Percentiles rank a stretch among this genome's conserved stretches.
Evolutionary conservation across 2,797 vertebrate species (phyloP).

Genomic region (Australoheros facetus): DNA sequence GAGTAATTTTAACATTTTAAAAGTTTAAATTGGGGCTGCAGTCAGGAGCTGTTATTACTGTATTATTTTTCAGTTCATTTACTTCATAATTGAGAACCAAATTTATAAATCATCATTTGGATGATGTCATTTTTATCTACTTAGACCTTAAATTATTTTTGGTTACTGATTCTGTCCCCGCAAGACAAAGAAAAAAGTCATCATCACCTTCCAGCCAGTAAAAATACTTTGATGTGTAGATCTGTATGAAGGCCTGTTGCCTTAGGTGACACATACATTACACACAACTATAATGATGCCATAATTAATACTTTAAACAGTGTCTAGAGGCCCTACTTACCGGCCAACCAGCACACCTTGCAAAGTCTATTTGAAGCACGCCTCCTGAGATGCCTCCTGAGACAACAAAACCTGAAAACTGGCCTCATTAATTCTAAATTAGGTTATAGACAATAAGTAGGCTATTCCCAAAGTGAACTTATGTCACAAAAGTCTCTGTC

Average conservation of each 20-base stretch:
- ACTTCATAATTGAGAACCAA: not conserved
- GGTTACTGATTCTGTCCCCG: too few species aligned
- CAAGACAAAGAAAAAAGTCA: not conserved
- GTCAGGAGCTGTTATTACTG: not conserved
- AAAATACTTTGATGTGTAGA: not conserved
- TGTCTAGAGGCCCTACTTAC: slow-evolving; percentile 3
- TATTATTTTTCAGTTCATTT: not conserved
- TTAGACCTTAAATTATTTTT: not conserved
- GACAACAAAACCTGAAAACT: slow-evolving; percentile 51
- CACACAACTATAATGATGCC: not conserved
- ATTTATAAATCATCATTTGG: not conserved
- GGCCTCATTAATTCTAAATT: slow-evolving; percentile 68
- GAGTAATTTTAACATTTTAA: not conserved
- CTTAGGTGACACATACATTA: not conserved
- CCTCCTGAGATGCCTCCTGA: slow-evolving; percentile 23
- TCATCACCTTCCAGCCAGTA: not conserved
- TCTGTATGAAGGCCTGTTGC: not conserved
- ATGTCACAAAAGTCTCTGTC: slow-evolving; percentile 11
- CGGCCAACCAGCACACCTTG: not conserved
- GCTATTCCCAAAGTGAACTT: slow-evolving; percentile 61
- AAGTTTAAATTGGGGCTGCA: not conserved
- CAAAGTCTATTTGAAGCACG: slow-evolving; percentile 32
- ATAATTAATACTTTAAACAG: slow-evolving; percentile 11
- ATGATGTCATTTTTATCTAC: not conserved
- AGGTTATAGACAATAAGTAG: slow-evolving; percentile 60